These are phyloP conservation scores for Chelon labrosus DNA, from an alignment of 2,797 vertebrate genomes.

Conservation along the genomic window DNA sequence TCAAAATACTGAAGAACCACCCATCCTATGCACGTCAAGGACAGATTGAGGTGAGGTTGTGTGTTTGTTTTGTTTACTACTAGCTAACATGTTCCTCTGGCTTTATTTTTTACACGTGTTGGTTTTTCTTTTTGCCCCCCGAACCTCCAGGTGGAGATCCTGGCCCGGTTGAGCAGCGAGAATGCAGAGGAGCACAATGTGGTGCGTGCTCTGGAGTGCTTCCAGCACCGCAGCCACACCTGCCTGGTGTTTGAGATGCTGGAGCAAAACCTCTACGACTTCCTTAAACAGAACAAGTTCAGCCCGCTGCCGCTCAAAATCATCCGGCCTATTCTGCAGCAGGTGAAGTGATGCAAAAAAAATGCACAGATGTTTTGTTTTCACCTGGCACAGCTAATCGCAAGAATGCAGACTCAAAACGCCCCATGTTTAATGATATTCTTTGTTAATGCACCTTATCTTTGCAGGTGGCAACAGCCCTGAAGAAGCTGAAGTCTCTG, in stretches of 20 bases:
- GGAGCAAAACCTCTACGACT: slow-evolving; percentile 98
- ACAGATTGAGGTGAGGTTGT: slow-evolving; percentile 92
- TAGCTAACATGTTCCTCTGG: no score
- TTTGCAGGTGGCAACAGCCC: slow-evolving; percentile 90
- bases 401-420: background rate
- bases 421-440: background rate
- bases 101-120: no score
- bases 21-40: slow-evolving; percentile 97
- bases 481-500: slow-evolving; percentile 97
- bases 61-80: no score
- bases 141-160: slow-evolving; percentile 85
- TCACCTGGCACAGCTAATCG: no score
- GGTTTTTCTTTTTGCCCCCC: background rate
- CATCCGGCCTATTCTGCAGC: slow-evolving; percentile 95
- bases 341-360: slow-evolving; percentile 70
- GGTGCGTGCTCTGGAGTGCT: slow-evolving; percentile 96
- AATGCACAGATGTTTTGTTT: no score
- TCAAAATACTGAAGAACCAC: slow-evolving; percentile 98
- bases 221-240: slow-evolving; percentile 96
- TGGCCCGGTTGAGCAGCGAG: slow-evolving; percentile 93
- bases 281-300: slow-evolving; percentile 99
- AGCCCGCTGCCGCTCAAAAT: slow-evolving; percentile 97
- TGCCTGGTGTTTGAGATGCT: slow-evolving; percentile 99
- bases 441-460: background rate
- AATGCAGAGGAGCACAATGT: slow-evolving; percentile 96